Conservation (phyloP, 2,888 invertebrate species). For the Criorhina ranunculi region DNA sequence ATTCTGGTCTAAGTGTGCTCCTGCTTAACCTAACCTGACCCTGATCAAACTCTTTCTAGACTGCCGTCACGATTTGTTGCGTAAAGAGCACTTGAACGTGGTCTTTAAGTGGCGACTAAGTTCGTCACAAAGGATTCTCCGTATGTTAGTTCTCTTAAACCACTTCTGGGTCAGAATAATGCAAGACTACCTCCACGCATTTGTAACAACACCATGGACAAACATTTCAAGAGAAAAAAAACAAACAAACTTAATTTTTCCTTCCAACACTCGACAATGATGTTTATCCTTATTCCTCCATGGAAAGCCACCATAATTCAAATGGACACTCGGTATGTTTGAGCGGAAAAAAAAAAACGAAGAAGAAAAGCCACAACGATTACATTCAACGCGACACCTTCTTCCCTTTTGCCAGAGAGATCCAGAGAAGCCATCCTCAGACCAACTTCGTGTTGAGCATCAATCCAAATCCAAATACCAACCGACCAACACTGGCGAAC, state of each 20-base stretch:
- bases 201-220: too few species aligned
- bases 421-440: conserved; percentile 36
- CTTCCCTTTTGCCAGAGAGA: conserved; percentile 15
- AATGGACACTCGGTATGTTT: conserved; percentile 13
- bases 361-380: conserved; percentile 27
- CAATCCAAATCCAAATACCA: conserved; percentile 65
- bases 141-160: too few species aligned
- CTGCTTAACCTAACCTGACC: too few species aligned
- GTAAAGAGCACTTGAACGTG: too few species aligned
- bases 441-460: conserved; percentile 48
- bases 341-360: neutral
- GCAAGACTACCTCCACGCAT: neutral
- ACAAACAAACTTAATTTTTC: neutral
- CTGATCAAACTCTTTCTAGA: too few species aligned
- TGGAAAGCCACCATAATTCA: conserved; percentile 21
- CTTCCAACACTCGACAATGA: conserved; percentile 8
- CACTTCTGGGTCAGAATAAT: too few species aligned
- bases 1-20: too few species aligned
- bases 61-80: too few species aligned
- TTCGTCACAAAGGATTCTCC: too few species aligned
- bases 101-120: too few species aligned
- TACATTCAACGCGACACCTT: conserved; percentile 63
- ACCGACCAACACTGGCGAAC: conserved; percentile 18
- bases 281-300: conserved; percentile 11
- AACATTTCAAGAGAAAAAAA: neutral